Evolutionary conservation across 2,113 vertebrate species (phyloP).

Genomic region (Chloroceryle aenea): DNA sequence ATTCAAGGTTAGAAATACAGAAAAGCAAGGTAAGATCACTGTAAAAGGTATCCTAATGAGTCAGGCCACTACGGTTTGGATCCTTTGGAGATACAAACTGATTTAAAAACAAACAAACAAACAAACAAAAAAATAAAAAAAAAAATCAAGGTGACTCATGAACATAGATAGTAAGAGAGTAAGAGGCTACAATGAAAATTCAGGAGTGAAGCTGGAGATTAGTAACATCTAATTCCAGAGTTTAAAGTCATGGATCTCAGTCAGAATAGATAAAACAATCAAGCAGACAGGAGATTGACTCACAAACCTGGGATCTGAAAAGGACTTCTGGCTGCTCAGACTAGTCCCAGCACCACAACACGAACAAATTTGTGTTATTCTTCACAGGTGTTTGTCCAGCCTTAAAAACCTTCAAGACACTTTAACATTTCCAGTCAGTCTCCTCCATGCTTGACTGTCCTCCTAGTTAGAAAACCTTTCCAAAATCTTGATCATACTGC

Average conservation of each 20-base stretch:
- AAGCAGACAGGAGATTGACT: background rate
- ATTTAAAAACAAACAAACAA: no score
- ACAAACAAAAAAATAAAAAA: background rate
- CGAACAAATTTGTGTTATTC: background rate
- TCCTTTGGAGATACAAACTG: background rate
- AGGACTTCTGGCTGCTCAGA: background rate
- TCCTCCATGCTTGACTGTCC: background rate
- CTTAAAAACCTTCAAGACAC: background rate
- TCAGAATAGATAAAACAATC: background rate
- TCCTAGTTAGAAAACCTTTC: background rate
- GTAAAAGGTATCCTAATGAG: background rate
- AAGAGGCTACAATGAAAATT: background rate
- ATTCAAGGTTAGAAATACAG: slow-evolving; percentile 60
- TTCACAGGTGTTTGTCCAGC: background rate
- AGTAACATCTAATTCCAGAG: background rate
- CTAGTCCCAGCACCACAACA: background rate
- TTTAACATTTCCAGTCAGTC: background rate
- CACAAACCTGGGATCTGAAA: background rate
- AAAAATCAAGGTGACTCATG: background rate
- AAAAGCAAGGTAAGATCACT: background rate
- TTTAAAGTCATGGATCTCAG: background rate
- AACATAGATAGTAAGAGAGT: background rate
- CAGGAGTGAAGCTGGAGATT: background rate
- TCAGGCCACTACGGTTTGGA: background rate
- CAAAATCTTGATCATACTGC: background rate